Evolutionary conservation across 2,888 invertebrate genomes (phyloP).

Genomic region (Clepsis dumicolana): DNA sequence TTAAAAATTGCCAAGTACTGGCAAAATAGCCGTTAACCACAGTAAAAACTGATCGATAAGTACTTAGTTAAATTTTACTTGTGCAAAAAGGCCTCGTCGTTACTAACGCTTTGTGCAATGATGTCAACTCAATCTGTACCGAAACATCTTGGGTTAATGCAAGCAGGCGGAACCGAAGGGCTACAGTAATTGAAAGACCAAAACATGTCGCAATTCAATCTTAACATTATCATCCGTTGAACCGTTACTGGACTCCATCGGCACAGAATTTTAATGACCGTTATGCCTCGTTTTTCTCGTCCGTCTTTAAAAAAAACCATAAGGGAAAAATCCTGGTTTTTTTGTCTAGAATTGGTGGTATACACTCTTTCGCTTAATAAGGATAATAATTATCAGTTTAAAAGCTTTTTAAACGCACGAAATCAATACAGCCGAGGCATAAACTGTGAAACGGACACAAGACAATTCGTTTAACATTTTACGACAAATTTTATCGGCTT

Average conservation of each 20-base stretch:
- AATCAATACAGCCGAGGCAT: constrained; percentile 17
- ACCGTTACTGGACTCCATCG: not conserved
- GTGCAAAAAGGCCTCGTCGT: not conserved
- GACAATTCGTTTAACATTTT: constrained; percentile 41
- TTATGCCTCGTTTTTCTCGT: not conserved
- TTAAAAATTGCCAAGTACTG: too few species aligned
- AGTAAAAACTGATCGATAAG: not conserved
- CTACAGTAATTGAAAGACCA: constrained; percentile 21
- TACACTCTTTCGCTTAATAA: not conserved
- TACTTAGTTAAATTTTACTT: not conserved
- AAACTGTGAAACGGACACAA: constrained; percentile 12
- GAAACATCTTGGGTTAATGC: constrained; percentile 32
- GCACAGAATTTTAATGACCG: constrained; percentile 3
- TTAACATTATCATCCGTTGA: constrained; percentile 2
- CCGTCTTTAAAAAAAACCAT: not conserved
- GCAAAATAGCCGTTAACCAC: not conserved
- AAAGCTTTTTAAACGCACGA: constrained; percentile 13
- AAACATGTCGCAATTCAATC: constrained; percentile 30
- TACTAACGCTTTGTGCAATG: constrained; percentile 10
- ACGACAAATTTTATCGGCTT: constrained; percentile 32
- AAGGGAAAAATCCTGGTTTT: not conserved
- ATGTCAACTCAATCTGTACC: constrained; percentile 11
- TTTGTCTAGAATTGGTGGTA: not conserved
- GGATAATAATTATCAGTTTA: constrained; percentile 9
- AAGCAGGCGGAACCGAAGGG: constrained; percentile 25